phyloP scores from a whole-genome alignment of 1,140 invertebrate species.

The Gonatopus flavifemur region DNA sequence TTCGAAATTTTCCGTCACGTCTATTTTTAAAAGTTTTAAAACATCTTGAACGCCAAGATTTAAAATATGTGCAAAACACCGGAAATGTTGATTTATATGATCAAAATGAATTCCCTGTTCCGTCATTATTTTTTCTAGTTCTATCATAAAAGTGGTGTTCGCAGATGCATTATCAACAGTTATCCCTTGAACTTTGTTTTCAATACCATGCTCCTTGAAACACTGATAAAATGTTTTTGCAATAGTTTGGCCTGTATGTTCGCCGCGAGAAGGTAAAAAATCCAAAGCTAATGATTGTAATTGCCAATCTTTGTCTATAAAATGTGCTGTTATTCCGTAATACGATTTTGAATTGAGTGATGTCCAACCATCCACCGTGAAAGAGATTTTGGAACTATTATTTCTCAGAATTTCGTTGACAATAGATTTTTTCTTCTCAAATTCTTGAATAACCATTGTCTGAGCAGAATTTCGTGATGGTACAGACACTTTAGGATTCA shows the following conservation, averaged over 20 bases:
- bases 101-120: slow-evolving; percentile 1
- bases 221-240: slow-evolving; percentile 6
- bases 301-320: slow-evolving; percentile 10
- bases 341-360: slow-evolving; percentile 6
- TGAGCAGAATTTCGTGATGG: neutral
- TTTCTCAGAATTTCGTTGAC: slow-evolving; percentile 8
- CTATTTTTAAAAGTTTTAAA: slow-evolving; percentile 9
- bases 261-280: slow-evolving; percentile 8
- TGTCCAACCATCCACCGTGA: slow-evolving; percentile 16
- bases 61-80: slow-evolving; percentile 9
- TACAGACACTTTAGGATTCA: neutral
- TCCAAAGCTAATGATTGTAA: slow-evolving; percentile 11
- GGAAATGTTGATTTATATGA: slow-evolving; percentile 6
- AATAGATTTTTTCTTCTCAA: neutral
- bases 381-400: slow-evolving; percentile 12
- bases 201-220: neutral
- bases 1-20: neutral
- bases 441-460: neutral
- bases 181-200: slow-evolving; percentile 2
- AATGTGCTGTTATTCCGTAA: slow-evolving; percentile 13
- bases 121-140: slow-evolving; percentile 2
- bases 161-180: slow-evolving; percentile 3
- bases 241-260: slow-evolving; percentile 9
- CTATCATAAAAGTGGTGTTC: slow-evolving; percentile 3
- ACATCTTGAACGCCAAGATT: slow-evolving; percentile 13